Percentiles rank a stretch among this genome's conserved stretches.
Evolutionary conservation across 2,888 invertebrate genomes (phyloP).

Genomic region (Oegoconia quadripuncta): DNA sequence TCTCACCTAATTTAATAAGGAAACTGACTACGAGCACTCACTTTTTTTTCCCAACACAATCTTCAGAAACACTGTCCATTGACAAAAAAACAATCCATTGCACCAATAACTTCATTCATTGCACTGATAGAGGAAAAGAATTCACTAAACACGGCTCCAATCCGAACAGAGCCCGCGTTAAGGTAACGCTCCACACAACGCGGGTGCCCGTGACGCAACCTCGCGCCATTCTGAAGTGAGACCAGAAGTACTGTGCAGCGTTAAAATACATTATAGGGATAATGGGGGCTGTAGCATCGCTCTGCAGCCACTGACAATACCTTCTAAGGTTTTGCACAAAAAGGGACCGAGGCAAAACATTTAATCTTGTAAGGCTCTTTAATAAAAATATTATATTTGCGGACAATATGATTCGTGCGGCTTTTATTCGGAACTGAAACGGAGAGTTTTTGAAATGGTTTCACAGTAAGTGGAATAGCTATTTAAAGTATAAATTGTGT

Average conservation of each 20-base stretch:
- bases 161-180: conserved; percentile 15
- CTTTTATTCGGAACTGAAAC: too few species aligned
- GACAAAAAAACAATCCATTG: background rate
- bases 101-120: too few species aligned
- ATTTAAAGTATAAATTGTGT: too few species aligned
- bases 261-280: conserved; percentile 16
- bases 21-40: background rate
- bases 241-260: conserved; percentile 13
- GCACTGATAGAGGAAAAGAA: too few species aligned
- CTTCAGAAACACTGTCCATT: background rate
- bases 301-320: conserved; percentile 7
- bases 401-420: too few species aligned
- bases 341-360: background rate
- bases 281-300: conserved; percentile 10
- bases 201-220: conserved; percentile 32
- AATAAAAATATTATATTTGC: too few species aligned
- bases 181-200: conserved; percentile 11
- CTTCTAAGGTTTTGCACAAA: background rate
- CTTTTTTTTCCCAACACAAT: conserved; percentile 7
- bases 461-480: too few species aligned
- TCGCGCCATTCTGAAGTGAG: conserved; percentile 32
- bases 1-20: background rate
- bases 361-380: background rate
- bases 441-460: too few species aligned
- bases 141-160: background rate